phyloP scores from a whole-genome alignment of 2,888 invertebrate genomes.

The Linnaemya tessellans region DNA sequence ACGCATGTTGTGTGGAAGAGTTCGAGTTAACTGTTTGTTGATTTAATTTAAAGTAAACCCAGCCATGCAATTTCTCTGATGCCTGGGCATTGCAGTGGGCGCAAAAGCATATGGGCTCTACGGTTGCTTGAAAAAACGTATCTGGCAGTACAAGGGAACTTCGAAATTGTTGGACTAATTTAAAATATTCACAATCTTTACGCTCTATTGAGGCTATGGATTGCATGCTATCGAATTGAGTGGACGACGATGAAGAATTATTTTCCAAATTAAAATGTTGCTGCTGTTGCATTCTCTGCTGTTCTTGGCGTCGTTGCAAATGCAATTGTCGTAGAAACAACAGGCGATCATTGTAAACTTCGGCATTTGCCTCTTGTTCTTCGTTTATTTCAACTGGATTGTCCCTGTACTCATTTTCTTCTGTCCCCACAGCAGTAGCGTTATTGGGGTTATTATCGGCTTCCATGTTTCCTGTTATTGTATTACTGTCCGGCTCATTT shows the following conservation, averaged over 20 bases:
- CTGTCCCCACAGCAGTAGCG: slow-evolving; percentile 12
- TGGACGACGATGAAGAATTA: slow-evolving; percentile 75
- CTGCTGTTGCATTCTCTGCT: slow-evolving; percentile 77
- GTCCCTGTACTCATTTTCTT: slow-evolving; percentile 67
- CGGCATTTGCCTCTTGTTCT: slow-evolving; percentile 76
- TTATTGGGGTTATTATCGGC: slow-evolving; percentile 39
- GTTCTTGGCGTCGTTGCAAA: slow-evolving; percentile 75
- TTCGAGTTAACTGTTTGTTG: slow-evolving; percentile 81
- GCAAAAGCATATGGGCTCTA: slow-evolving; percentile 82
- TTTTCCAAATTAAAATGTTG: slow-evolving; percentile 76
- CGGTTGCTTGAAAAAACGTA: slow-evolving; percentile 80
- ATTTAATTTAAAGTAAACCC: slow-evolving; percentile 83
- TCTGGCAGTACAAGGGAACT: slow-evolving; percentile 82
- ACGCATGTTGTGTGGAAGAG: slow-evolving; percentile 73
- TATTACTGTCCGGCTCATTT: slow-evolving; percentile 74
- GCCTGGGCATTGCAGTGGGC: slow-evolving; percentile 78
- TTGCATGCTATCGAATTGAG: slow-evolving; percentile 79
- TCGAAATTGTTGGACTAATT: slow-evolving; percentile 82
- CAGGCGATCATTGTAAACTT: slow-evolving; percentile 73
- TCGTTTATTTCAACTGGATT: slow-evolving; percentile 28
- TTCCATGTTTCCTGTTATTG: slow-evolving; percentile 71
- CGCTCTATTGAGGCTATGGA: slow-evolving; percentile 79
- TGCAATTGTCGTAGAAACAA: slow-evolving; percentile 78
- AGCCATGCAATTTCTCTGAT: slow-evolving; percentile 81
- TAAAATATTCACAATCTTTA: slow-evolving; percentile 83